Evolutionary conservation across 2,113 vertebrate species (phyloP), one percentile per base, ranked within the genome.

Genomic region (Ibidorhyncha struthersii): DNA sequence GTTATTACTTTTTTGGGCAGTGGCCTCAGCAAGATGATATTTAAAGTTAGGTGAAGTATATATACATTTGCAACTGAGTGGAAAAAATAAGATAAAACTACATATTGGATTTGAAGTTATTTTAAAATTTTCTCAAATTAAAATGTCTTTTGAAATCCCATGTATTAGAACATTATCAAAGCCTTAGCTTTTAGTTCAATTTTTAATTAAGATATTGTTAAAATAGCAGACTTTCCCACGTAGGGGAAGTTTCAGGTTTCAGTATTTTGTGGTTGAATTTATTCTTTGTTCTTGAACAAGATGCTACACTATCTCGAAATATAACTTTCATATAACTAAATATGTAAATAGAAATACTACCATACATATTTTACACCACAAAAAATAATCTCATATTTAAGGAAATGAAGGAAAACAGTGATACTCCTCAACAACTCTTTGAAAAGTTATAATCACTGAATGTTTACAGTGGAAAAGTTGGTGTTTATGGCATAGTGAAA

Each of bases 51-150:
- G 12, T 11, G 18, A 77, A 47, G 6, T 20, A 34, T 18, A 52
- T 26, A 34, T 20, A 34, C 3, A 38, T n/a, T 19, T 4, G 26
- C 0, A 71, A 41, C 3, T 34, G 9, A 26, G 2, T 17, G 13
- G 5, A 40, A 50, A 73, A 34, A 45, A n/a, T 8, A 40, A 23
- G 49, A 62, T 34, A 79, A 66, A 69, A 71, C 23, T 25, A 15
- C 3, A 6, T 23, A 22, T 15, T 56, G 2, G 3, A 3, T 65
- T 52, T 67, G 8, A 85, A 27, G 7, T 62, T 29, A 7, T 29
- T 85, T 47, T 78, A 18, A 63, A 53, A 34, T n/a, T 81, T n/a
- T 66, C 12, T 67, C 25, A 71, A 22, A 63, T 45, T 52, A 52
- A 82, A 43, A 47, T n/a, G 4, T n/a, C n/a, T 40, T 77, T 69